Base-by-base conservation (phyloP, 2,113 vertebrate species). In the Heloderma charlesbogerti region DNA sequence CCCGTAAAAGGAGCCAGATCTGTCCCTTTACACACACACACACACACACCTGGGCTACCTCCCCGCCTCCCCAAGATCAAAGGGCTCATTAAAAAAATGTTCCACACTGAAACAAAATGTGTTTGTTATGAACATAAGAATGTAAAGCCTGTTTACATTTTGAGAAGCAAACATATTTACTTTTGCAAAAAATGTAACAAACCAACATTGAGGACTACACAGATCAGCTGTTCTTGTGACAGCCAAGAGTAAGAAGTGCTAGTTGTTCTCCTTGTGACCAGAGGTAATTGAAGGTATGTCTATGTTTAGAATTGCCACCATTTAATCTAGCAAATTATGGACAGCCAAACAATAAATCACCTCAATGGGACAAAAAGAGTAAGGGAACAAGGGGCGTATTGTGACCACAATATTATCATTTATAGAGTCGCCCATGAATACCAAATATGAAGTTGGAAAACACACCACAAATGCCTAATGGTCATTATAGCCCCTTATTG, bases 1-100 rank as follows among this genome's bases (percentile, higher is more conserved):
- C 83, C 92, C 88, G 90, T 79, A 57, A 84, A 88, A 92, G 18
- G 60, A 90, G 67, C 29, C 81, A 89, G 79, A 75, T 87, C 81
- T 69, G 45, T 25, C 63, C 25, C 63, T 31, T 48, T 51, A 48
- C 27, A 63, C 18, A 78, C 29, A 34, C 6, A 29, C 1, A 83
- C 72, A 74, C 20, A 86, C 5, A 63, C 7, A 15, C 13, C 15
- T 48, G 3, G 51, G 31, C 22, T 54, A 25, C 25, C 16, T 67
- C 27, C 31, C 34, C 45, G 4, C 3, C 16, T 34, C 7, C 31
- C 29, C 45, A 37, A 54, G 31, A 69, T 54, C 31, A 48, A 87
- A 77, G 25, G 27, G 51, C 10, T 43, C 27, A 51, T 88, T 78
- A 88, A 40, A 80, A 66, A 48, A 51, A 48, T 69, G 15, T 69